A percentile compares a stretch with the other conserved stretches of the same genome.
phyloP scores from a whole-genome alignment of 2,888 invertebrate genomes.

The Drosophila siamana region DNA sequence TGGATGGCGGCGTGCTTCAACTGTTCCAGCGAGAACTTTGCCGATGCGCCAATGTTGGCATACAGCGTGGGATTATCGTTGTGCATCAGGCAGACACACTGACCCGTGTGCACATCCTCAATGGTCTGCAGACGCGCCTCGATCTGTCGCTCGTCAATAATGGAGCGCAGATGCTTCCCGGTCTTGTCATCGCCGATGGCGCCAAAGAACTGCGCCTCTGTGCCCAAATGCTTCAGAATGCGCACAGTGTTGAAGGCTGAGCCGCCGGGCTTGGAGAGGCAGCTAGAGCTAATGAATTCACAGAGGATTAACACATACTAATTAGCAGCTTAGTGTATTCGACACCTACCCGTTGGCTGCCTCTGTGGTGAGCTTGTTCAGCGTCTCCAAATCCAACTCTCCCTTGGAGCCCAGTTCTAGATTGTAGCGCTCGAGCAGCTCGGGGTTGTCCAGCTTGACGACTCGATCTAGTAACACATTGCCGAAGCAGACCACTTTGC shows the following conservation, averaged over 20 bases:
- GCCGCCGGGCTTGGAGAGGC: slow-evolving; percentile 84
- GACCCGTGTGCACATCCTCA: slow-evolving; percentile 85
- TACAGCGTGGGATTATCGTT: slow-evolving; percentile 86
- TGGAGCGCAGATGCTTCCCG: slow-evolving; percentile 84
- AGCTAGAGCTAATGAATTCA: slow-evolving; percentile 45
- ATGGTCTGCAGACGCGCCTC: slow-evolving; percentile 83
- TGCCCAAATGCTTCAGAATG: slow-evolving; percentile 84
- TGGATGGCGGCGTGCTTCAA: slow-evolving; percentile 68
- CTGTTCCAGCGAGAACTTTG: slow-evolving; percentile 83
- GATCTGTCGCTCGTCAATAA: slow-evolving; percentile 85
- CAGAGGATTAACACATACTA: slow-evolving; percentile 5
- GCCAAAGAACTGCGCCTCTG: slow-evolving; percentile 86
- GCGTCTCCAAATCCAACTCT: slow-evolving; percentile 78
- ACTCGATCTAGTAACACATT: slow-evolving; percentile 83
- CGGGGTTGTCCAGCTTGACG: slow-evolving; percentile 71
- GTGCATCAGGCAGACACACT: slow-evolving; percentile 86
- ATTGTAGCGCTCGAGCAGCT: slow-evolving; percentile 77
- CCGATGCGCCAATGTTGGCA: slow-evolving; percentile 87
- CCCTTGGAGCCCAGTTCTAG: slow-evolving; percentile 79
- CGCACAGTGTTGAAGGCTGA: slow-evolving; percentile 86
- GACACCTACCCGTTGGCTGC: slow-evolving; percentile 64
- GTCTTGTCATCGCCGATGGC: slow-evolving; percentile 86
- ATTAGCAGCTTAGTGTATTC: slow-evolving; percentile 28
- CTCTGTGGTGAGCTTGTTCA: slow-evolving; percentile 72
- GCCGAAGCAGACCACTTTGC: slow-evolving; percentile 84